Base-by-base conservation (phyloP, 2,113 vertebrate species). In the Clarias gariepinus region DNA sequence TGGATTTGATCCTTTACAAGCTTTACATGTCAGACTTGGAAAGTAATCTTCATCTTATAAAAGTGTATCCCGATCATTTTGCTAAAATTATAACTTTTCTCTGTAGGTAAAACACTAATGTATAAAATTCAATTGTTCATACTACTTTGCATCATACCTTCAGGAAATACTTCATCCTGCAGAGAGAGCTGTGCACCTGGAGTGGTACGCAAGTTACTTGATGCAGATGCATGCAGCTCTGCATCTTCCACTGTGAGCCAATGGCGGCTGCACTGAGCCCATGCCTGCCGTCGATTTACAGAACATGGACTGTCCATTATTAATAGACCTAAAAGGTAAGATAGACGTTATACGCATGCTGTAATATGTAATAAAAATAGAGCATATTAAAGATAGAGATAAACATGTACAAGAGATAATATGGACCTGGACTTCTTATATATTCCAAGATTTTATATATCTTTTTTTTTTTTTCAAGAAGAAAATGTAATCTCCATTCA, bases 91-190 rank as follows among this genome's bases (percentile, higher is more conserved):
- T 47, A 47, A 47, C 19, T 28, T 84, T 84, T 47, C 13, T 82
- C 41, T 85, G 57, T 77, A 78, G 6, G 2, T 15, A 11, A n/a
- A 79, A 79, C 18, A 80, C 36, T 23, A 80, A 33, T 60, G 0
- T 30, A 18, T 58, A 19, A 53, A 53, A 74, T 74, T 1, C 5
- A 52, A 74, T 15, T 18, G 11, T 83, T 74, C 25, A 16, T 82
- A 58, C 66, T 21, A 84, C 47, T 28, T 73, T 69, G 16, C 41
- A 15, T 85, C 90, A 88, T 61, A 97, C 97, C 96, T 76, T 95
- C 94, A 4, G 94, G 92, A 88, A 96, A 96, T 66, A 95, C 94
- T 0, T 96, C 92, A 1, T 97, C 92, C 0, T 97, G 90, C 33
- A 90, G 82, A 69, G 87, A 82, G 83, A 90, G 0, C 83, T 81